These are phyloP conservation scores for Rhynchonema sp. DNA, from an alignment of 2,888 invertebrate genomes.

Conservation along the genomic window DNA sequence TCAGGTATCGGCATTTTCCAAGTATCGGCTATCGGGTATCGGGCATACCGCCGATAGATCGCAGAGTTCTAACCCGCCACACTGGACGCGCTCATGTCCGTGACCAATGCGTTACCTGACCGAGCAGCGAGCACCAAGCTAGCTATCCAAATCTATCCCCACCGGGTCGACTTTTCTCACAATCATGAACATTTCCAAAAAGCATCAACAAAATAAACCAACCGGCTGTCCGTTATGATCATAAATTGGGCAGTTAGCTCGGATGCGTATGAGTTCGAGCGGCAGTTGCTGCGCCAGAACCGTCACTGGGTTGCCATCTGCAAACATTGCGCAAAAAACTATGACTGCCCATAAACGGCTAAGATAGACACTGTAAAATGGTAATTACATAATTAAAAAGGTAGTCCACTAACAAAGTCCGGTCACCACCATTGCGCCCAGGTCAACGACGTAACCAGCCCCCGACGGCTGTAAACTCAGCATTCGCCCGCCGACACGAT, in stretches of 20 bases:
- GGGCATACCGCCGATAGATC: too few relatives aligned
- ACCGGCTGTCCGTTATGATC: constrained; percentile 79
- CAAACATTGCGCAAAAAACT: too few relatives aligned
- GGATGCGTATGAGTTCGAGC: constrained; percentile 82
- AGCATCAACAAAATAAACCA: too few relatives aligned
- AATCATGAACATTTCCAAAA: too few relatives aligned
- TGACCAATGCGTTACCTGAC: too few relatives aligned
- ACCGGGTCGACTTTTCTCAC: too few relatives aligned
- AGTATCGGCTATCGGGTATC: too few relatives aligned
- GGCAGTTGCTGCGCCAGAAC: constrained; percentile 84
- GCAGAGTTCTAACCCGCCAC: too few relatives aligned
- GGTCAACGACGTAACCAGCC: constrained; percentile 48
- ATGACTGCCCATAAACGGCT: background rate
- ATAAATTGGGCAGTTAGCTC: constrained; percentile 83
- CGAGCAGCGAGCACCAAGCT: too few relatives aligned
- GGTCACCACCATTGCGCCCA: constrained; percentile 92
- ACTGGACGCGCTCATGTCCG: too few relatives aligned
- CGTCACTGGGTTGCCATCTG: constrained; percentile 74
- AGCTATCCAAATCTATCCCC: too few relatives aligned
- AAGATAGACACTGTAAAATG: background rate
- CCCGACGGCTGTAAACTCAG: constrained; percentile 70
- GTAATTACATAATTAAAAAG: background rate
- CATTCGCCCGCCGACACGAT: constrained; percentile 85
- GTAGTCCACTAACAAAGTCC: constrained; percentile 42
- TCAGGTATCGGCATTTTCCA: too few relatives aligned